Evolutionary conservation across 2,113 vertebrate genomes (phyloP).

Genomic region (Megaceryle maxima): DNA sequence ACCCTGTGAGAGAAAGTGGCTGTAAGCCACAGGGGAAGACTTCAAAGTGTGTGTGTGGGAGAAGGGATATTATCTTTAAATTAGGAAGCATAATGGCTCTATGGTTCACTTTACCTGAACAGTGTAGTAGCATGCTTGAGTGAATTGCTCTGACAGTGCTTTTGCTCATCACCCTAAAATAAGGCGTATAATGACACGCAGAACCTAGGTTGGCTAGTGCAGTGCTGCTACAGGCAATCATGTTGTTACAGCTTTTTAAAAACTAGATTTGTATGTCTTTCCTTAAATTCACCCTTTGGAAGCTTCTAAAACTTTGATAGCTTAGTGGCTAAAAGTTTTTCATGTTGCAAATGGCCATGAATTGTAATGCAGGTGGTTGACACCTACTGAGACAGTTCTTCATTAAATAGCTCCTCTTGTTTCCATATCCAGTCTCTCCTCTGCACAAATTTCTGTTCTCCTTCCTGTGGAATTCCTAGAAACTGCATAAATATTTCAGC

Average conservation of each 20-base stretch:
- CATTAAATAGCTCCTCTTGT: not conserved
- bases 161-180: not conserved
- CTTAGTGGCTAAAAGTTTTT: not conserved
- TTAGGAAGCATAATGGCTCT: not conserved
- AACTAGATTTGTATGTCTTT: not conserved
- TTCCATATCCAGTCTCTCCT: not conserved
- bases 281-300: not conserved
- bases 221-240: not conserved
- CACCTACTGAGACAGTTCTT: not conserved
- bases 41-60: not conserved
- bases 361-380: not conserved
- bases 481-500: not conserved
- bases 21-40: not conserved
- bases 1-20: not conserved
- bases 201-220: not conserved
- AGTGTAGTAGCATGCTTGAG: not conserved
- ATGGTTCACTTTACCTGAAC: not conserved
- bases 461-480: not conserved
- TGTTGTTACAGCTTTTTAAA: not conserved
- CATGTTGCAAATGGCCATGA: not conserved
- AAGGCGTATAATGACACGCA: not conserved
- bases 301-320: not conserved
- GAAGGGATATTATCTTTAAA: not conserved
- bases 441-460: not conserved
- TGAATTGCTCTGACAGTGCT: not conserved